Percentiles rank a stretch among this genome's conserved stretches.
Conservation (phyloP, 2,888 invertebrate species). For the Pseudoips prasinana region DNA sequence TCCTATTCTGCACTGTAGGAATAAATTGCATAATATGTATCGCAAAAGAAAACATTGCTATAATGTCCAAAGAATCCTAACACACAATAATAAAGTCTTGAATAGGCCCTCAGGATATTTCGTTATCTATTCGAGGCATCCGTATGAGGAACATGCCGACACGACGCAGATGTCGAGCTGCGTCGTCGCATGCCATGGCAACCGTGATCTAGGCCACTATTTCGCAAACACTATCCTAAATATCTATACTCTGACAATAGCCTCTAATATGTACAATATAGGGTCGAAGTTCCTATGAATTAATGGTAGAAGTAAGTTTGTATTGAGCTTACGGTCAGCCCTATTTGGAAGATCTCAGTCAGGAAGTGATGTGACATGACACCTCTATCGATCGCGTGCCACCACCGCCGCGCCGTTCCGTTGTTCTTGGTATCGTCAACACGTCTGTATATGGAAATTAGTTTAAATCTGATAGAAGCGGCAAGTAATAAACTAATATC, state of each 20-base stretch:
- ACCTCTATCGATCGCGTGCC: slow-evolving; percentile 54
- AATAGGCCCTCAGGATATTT: slow-evolving; percentile 45
- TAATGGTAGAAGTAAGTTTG: slow-evolving; percentile 1
- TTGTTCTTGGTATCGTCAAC: slow-evolving; percentile 7
- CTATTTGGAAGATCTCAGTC: slow-evolving; percentile 56
- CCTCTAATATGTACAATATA: slow-evolving; percentile 6
- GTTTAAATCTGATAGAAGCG: too few relatives aligned
- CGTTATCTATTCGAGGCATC: slow-evolving; percentile 68
- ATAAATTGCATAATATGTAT: too few relatives aligned
- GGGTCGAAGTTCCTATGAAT: slow-evolving; percentile 8
- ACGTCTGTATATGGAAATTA: slow-evolving; percentile 6
- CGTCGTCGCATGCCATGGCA: slow-evolving; percentile 39
- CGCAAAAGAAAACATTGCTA: too few relatives aligned
- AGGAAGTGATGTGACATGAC: slow-evolving; percentile 54
- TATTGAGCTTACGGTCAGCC: slow-evolving; percentile 39
- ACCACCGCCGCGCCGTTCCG: slow-evolving; percentile 33
- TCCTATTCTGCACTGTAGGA: too few relatives aligned
- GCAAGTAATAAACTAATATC: too few relatives aligned
- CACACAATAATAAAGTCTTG: background rate
- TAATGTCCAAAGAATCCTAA: too few relatives aligned
- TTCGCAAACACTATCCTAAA: slow-evolving; percentile 35
- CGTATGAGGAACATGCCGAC: slow-evolving; percentile 54
- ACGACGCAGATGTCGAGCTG: slow-evolving; percentile 43
- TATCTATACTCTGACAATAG: slow-evolving; percentile 1
- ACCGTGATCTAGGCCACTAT: slow-evolving; percentile 55